A percentile compares a stretch with the other conserved stretches of the same genome.
Conservation (phyloP, 2,797 vertebrate species). For the Fundulus diaphanus region DNA sequence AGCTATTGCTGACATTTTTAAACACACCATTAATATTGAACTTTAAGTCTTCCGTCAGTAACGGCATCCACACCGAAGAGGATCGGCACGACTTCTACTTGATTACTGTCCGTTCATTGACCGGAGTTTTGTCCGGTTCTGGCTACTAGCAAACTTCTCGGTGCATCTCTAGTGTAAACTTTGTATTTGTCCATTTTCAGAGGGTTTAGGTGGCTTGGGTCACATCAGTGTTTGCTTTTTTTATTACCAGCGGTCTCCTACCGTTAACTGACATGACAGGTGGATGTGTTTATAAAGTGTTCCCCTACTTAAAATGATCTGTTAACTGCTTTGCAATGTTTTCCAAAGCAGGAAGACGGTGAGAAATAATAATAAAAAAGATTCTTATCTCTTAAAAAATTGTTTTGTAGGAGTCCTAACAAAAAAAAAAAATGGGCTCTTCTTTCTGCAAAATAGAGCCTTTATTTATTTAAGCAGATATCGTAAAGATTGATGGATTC, state of each 20-base stretch:
- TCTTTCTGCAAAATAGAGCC: conserved; percentile 68
- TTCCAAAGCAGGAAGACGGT: conserved; percentile 41
- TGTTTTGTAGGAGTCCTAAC: conserved; percentile 70
- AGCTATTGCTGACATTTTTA: not conserved
- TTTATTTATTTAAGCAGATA: conserved; percentile 81
- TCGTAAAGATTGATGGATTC: conserved; percentile 56
- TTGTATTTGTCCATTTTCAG: conserved; percentile 28
- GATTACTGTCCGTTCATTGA: not conserved
- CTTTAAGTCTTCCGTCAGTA: not conserved
- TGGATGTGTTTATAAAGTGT: conserved; percentile 62
- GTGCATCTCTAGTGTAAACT: conserved; percentile 27
- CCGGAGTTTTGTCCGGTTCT: not conserved
- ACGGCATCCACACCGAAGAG: not conserved
- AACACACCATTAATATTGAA: not conserved
- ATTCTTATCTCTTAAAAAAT: conserved; percentile 74
- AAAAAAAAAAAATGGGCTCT: conserved; percentile 69
- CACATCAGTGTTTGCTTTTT: conserved; percentile 28
- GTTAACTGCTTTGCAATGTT: conserved; percentile 52
- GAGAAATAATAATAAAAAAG: not conserved
- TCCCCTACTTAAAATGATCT: conserved; percentile 56
- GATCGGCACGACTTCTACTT: not conserved
- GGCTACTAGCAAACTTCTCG: not conserved
- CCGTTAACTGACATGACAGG: conserved; percentile 48
- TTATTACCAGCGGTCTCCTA: conserved; percentile 33
- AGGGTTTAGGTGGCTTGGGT: conserved; percentile 11